Percentiles rank a stretch among this genome's conserved stretches.
Evolutionary conservation across 2,888 invertebrate genomes (phyloP).

Genomic region (Drosophila cyrtoloma): DNA sequence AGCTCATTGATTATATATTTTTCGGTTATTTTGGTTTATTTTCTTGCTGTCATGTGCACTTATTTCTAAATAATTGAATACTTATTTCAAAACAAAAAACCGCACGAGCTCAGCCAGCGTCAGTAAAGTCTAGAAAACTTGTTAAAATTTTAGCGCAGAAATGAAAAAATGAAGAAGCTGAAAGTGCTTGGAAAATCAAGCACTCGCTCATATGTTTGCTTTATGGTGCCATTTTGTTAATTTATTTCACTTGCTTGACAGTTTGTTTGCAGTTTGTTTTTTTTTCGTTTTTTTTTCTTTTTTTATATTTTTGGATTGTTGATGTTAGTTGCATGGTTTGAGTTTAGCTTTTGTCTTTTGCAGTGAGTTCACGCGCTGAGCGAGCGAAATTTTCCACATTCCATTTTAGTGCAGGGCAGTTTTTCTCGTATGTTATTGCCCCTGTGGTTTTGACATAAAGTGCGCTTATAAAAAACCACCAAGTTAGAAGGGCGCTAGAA

Average conservation of each 20-base stretch:
- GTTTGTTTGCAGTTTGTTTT: constrained; percentile 63
- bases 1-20: constrained; percentile 13
- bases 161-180: constrained; percentile 20
- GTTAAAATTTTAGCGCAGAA: constrained; percentile 27
- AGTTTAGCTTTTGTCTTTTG: constrained; percentile 59
- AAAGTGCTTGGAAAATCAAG: constrained; percentile 62
- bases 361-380: constrained; percentile 31
- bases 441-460: constrained; percentile 79
- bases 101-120: constrained; percentile 14
- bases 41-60: constrained; percentile 68
- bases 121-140: constrained; percentile 38
- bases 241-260: constrained; percentile 79
- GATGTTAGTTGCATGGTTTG: constrained; percentile 37
- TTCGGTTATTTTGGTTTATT: constrained; percentile 42
- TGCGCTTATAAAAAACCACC: constrained; percentile 77
- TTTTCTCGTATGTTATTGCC: constrained; percentile 52
- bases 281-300: constrained; percentile 2
- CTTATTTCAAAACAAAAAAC: constrained; percentile 57
- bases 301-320: constrained; percentile 43
- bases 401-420: constrained; percentile 50
- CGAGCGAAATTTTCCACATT: constrained; percentile 53
- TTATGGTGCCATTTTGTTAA: constrained; percentile 78
- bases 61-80: constrained; percentile 79
- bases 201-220: constrained; percentile 73
- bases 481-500: constrained; percentile 71